A percentile compares a stretch with the other conserved stretches of the same genome.
Evolutionary conservation across 53 echinoderm and acorn worm species (phyloP).

Genomic region (Echinarachnius parma): DNA sequence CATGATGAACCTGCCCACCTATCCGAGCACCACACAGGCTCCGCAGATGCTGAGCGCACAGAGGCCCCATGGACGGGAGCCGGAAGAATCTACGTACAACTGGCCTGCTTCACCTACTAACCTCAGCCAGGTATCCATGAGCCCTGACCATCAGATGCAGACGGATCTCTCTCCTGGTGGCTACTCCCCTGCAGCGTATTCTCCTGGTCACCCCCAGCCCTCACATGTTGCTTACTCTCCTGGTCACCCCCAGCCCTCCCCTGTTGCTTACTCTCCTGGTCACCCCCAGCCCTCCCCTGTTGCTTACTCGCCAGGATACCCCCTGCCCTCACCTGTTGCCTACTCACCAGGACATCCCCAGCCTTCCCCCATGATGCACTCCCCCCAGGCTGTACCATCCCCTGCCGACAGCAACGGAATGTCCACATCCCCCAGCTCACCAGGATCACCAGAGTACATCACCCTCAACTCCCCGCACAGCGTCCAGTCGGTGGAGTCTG

Average conservation of each 20-base stretch:
- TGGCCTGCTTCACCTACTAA: constrained; percentile 27
- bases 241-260: constrained; percentile 6
- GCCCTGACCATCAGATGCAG: constrained; percentile 37
- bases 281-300: too few relatives aligned
- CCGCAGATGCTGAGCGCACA: not conserved
- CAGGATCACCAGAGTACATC: constrained; percentile 9
- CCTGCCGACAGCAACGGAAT: constrained; percentile 11
- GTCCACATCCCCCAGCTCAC: constrained; percentile 31
- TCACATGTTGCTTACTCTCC: not conserved
- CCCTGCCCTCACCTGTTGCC: too few relatives aligned
- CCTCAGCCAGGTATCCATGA: constrained; percentile 3
- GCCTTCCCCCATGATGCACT: constrained; percentile 28
- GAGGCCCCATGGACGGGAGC: constrained; percentile 1
- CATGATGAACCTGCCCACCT: not conserved
- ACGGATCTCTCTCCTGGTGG: too few relatives aligned
- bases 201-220: too few relatives aligned
- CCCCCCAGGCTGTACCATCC: constrained; percentile 19
- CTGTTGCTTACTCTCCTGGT: too few relatives aligned
- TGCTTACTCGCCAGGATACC: too few relatives aligned
- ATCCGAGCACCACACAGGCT: not conserved
- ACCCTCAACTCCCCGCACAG: constrained; percentile 17
- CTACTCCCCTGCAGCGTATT: too few relatives aligned
- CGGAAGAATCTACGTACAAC: not conserved
- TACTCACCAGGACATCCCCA: constrained; percentile 11
- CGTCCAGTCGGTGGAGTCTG: not conserved